Percentiles rank a stretch among this genome's conserved stretches.
Conservation (phyloP, 2,113 vertebrate genomes). For the Camelus dromedarius region DNA sequence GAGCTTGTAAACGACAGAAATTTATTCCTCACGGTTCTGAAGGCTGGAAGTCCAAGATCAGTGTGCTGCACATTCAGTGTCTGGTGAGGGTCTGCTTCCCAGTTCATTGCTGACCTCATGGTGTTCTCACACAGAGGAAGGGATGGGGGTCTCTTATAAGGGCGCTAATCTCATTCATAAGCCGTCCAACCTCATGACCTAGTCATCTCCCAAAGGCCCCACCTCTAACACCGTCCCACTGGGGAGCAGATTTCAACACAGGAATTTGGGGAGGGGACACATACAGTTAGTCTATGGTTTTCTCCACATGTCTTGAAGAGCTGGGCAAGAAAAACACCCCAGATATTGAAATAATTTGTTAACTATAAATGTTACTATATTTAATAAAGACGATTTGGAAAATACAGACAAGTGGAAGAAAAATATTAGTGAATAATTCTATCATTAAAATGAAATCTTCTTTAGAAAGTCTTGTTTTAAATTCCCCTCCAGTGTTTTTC, state of each 20-base stretch:
- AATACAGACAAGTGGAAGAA: neutral
- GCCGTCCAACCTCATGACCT: neutral
- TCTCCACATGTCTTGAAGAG: neutral
- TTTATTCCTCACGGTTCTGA: neutral
- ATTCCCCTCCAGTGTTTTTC: neutral
- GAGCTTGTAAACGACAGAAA: neutral
- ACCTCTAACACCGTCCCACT: no score
- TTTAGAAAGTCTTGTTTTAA: neutral
- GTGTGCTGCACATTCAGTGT: neutral
- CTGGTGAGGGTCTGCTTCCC: accelerated
- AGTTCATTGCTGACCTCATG: neutral
- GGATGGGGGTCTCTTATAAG: neutral
- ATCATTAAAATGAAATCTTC: neutral
- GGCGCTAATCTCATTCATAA: neutral
- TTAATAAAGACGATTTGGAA: neutral
- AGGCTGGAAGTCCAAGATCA: neutral
- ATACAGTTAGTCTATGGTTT: no score
- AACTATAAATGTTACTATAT: neutral
- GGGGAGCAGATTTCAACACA: neutral
- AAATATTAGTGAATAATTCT: neutral
- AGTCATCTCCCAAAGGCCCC: neutral
- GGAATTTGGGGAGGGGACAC: neutral
- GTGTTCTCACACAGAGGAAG: neutral
- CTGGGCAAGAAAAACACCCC: neutral
- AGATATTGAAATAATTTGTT: neutral